phyloP scores from a whole-genome alignment of 2,113 vertebrate genomes.

The Larimichthys crocea region DNA sequence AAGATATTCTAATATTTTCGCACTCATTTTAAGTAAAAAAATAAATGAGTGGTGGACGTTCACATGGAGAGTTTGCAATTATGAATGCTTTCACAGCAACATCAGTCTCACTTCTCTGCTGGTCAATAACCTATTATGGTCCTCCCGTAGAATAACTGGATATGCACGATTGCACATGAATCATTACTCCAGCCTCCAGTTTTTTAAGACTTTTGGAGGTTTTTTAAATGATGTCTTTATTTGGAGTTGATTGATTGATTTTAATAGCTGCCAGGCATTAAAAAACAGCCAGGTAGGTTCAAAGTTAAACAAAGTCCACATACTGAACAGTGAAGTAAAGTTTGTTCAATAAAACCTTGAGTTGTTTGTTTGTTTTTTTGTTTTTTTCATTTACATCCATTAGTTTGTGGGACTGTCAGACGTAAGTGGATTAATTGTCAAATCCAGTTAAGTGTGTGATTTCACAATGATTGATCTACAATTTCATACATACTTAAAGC shows the following conservation, averaged over 20 bases:
- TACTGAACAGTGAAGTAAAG: not conserved
- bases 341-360: not conserved
- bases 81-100: constrained; percentile 31
- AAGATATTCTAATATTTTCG: constrained; percentile 3
- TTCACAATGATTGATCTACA: not conserved
- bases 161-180: constrained; percentile 43
- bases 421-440: not conserved
- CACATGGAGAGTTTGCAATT: constrained; percentile 30
- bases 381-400: not conserved
- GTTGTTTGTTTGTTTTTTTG: not conserved
- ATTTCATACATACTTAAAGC: not conserved
- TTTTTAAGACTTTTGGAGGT: constrained; percentile 37
- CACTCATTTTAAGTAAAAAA: constrained; percentile 26
- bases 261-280: not conserved
- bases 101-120: constrained; percentile 54
- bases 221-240: constrained; percentile 35
- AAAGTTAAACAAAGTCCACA: not conserved
- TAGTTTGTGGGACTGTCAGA: not conserved
- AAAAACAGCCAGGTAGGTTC: not conserved
- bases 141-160: constrained; percentile 39
- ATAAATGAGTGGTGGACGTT: constrained; percentile 2
- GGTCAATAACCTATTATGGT: constrained; percentile 63
- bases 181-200: constrained; percentile 34
- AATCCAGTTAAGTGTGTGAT: not conserved
- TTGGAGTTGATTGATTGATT: constrained; percentile 31